Conservation (phyloP, 2,888 invertebrate genomes). For the Tetragonula carbonaria region DNA sequence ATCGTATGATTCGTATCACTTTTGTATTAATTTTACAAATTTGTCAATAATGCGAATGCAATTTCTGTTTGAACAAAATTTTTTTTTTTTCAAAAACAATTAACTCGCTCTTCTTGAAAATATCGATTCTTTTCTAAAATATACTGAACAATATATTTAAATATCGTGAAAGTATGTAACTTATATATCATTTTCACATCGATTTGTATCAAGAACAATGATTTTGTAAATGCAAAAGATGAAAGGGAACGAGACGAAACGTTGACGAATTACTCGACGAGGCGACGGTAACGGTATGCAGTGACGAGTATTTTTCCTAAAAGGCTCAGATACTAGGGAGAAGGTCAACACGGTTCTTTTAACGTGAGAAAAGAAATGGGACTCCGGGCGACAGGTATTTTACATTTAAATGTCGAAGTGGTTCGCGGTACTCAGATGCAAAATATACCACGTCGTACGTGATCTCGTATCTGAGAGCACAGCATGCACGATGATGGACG, state of each 20-base stretch:
- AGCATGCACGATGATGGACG: neutral
- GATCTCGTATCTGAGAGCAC: neutral
- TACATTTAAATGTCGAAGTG: constrained; percentile 56
- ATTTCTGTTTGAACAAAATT: neutral
- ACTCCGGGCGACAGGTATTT: constrained; percentile 53
- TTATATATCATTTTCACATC: rapidly evolving
- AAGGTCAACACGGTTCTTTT: constrained; percentile 48
- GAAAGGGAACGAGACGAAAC: constrained; percentile 33
- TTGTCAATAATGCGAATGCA: too few relatives aligned
- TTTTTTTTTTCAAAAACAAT: neutral
- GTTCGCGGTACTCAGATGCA: constrained; percentile 40
- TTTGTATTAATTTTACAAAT: too few relatives aligned
- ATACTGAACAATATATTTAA: neutral
- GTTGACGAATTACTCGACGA: constrained; percentile 57
- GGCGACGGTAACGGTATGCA: constrained; percentile 59
- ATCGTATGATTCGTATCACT: too few relatives aligned
- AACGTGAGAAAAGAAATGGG: constrained; percentile 55
- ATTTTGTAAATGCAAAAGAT: neutral
- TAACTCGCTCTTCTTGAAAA: neutral
- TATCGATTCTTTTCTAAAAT: neutral
- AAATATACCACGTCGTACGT: constrained; percentile 41
- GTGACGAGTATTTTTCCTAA: constrained; percentile 53
- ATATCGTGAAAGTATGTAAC: neutral
- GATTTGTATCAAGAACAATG: neutral
- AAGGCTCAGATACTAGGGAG: constrained; percentile 51